A percentile compares a stretch with the other conserved stretches of the same genome.
phyloP scores from a whole-genome alignment of 2,113 vertebrate species.

The Porphyrio hochstetteri region DNA sequence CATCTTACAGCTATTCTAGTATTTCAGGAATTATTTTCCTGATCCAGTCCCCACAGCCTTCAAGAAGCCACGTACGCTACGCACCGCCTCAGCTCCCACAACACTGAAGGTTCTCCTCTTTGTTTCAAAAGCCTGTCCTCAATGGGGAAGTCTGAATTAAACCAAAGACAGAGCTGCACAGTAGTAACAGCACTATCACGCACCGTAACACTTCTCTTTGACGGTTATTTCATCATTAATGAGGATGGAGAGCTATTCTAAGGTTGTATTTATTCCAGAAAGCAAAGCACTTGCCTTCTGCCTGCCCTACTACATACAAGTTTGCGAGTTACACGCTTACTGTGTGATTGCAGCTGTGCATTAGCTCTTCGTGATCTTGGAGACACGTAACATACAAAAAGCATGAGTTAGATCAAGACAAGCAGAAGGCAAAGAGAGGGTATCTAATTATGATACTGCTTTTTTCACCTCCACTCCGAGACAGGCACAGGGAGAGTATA shows the following conservation, averaged over 20 bases:
- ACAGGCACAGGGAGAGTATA: not conserved
- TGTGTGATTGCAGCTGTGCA: not conserved
- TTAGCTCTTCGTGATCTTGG: not conserved
- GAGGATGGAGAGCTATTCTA: not conserved
- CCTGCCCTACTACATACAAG: not conserved
- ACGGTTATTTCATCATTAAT: not conserved
- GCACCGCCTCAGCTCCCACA: not conserved
- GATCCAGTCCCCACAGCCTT: not conserved
- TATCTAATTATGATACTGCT: not conserved
- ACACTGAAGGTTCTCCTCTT: not conserved
- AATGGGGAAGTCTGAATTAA: not conserved
- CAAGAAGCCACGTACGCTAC: fast-evolving
- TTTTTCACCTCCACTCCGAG: not conserved
- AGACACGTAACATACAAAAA: fast-evolving
- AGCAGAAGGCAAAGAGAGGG: not conserved
- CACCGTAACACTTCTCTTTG: not conserved
- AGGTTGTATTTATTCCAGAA: not conserved
- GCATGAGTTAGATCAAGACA: fast-evolving
- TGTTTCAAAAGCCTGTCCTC: not conserved
- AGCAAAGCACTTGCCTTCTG: not conserved
- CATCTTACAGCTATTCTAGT: not conserved
- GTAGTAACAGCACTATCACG: not conserved
- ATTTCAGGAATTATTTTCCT: not conserved
- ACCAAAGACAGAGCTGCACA: not conserved
- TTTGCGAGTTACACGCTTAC: not conserved